Base-by-base conservation (phyloP, 2,888 invertebrate species). In the Glaucopsyche alexis region DNA sequence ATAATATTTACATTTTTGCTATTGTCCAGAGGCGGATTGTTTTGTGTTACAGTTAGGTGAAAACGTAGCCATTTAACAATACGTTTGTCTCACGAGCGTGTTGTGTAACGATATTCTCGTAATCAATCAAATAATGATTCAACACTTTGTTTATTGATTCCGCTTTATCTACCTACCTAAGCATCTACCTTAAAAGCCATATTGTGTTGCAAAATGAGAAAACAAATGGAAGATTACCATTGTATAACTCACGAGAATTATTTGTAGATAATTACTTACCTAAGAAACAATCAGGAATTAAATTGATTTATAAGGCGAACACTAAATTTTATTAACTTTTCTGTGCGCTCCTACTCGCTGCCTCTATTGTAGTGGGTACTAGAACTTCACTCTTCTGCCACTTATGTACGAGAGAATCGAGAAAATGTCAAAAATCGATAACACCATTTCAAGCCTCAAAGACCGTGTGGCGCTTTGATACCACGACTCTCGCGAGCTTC, bases 71-170 rank as follows among this genome's bases (percentile, higher is more conserved):
- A 7, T 13, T 42, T 60, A 38, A 60, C 60, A 60, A 60, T 60
- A 60, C 29, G 29, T 60, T 45, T 67, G 19, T 69, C 69, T 69
- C 69, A 69, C 69, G 47, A 49, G 49, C 69, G 49, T 49, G 14
- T 69, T 69, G 69, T 69, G 69, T 69, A 69, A 69, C 29, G 47
- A 49, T 69, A 69, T 69, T 69, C 69, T 47, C 16, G 47, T 67
- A 67, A 67, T 67, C 67, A 47, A 67, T 67, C 67, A 67, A 67
- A 60, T 60, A 60, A 45, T 67, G 67, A 67, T 67, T 67, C 50
- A 60, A 60, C 29, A 7, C 29, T 60, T 60, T 60, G 60, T 60
- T 55, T 60, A 60, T 60, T 60, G 60, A 60, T 60, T 60, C 60
- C 29, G 60, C 40, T 13, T 38, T 38, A 67, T 67, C 40, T 65